phyloP scores from a whole-genome alignment of 2,113 vertebrate species.

The Isurus oxyrinchus region DNA sequence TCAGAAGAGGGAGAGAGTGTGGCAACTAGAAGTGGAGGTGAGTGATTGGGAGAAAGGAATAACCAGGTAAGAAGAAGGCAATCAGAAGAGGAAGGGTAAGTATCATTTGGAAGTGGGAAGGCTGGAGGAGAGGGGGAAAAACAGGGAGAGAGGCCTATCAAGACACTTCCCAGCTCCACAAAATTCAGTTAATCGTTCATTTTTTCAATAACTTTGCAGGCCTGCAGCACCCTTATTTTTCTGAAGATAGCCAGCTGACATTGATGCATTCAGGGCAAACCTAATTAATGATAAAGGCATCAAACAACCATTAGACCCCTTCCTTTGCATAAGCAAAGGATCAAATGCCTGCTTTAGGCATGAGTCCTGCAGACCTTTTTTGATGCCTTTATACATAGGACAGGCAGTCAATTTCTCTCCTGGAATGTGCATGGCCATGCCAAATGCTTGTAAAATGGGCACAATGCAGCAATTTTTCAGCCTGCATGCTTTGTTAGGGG shows the following conservation, averaged over 20 bases:
- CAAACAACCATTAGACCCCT: background rate
- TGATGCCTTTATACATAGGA: background rate
- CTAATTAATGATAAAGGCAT: background rate
- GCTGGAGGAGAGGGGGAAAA: background rate
- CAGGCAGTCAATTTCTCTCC: no score
- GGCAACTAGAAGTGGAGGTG: no score
- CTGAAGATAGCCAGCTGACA: no score
- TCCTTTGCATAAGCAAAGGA: no score
- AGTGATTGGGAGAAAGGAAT: no score
- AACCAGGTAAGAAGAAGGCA: no score
- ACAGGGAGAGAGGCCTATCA: no score
- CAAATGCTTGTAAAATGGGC: background rate
- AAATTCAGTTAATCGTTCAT: background rate
- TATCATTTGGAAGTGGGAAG: no score
- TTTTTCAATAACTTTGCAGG: background rate
- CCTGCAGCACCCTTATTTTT: no score
- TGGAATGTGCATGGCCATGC: background rate
- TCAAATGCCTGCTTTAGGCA: no score
- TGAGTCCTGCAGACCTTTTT: background rate
- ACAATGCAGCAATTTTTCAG: background rate
- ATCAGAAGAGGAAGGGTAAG: no score
- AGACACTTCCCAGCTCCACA: background rate
- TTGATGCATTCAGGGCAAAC: background rate
- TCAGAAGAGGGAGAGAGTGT: no score
- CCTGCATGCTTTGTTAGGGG: background rate